These are phyloP conservation scores for Peromyscus melanophrys DNA, from an alignment of 2,797 vertebrate species.

Conservation along the genomic window DNA sequence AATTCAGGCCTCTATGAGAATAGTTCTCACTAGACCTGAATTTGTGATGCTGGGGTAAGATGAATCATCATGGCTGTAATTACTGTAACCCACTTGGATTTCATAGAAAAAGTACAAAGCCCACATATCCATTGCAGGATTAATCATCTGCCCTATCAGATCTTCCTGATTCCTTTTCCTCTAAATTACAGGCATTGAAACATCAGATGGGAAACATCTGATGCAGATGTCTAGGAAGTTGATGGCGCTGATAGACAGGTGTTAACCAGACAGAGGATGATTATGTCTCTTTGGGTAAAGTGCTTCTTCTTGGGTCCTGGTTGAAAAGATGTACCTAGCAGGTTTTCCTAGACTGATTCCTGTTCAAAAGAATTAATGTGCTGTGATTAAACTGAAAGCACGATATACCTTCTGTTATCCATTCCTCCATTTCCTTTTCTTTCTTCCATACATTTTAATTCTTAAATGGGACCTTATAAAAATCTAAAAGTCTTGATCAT, in stretches of 20 bases:
- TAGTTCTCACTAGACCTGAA: background rate
- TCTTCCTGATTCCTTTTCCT: background rate
- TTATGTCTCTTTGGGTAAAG: background rate
- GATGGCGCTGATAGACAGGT: background rate
- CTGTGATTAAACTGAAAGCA: background rate
- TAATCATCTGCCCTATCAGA: background rate
- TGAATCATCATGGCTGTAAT: slow-evolving; percentile 35
- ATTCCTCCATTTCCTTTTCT: background rate
- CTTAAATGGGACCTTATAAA: slow-evolving; percentile 18
- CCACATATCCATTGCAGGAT: background rate
- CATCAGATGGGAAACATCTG: background rate
- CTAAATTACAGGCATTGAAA: background rate
- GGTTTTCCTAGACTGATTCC: background rate
- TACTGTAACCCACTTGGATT: slow-evolving; percentile 23
- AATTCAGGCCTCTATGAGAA: background rate
- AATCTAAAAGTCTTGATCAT: slow-evolving; percentile 11
- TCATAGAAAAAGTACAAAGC: background rate
- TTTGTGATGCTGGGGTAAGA: background rate
- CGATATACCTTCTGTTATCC: fast-evolving
- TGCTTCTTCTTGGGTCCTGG: background rate
- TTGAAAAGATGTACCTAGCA: background rate
- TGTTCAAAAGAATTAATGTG: background rate
- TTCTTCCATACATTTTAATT: background rate
- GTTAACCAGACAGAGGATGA: background rate
- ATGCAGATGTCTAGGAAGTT: background rate